Evolutionary conservation across 2,113 vertebrate species (phyloP), one percentile per base, ranked within the genome.

Genomic region (Oncorhynchus mykiss): DNA sequence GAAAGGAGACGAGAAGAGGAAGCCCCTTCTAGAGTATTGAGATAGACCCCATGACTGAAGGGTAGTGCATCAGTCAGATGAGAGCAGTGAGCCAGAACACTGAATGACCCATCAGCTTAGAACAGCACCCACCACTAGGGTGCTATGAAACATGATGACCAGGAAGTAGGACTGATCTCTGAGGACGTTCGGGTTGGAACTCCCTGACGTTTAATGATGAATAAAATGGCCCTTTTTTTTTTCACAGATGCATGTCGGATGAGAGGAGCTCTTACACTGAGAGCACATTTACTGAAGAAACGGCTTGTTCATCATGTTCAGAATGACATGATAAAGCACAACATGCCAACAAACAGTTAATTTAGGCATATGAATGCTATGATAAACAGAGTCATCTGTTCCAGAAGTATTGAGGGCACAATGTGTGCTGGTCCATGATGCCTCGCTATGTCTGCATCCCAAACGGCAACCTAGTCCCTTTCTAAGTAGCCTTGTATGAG

Each of bases 51-150:
- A 82, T 76, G 49, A 74, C 76, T 76, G 82, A 71, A 78, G 77
- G 67, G 75, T 77, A 78, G 72, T 71, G 64, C 73, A 54, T 16
- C 25, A 67, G 66, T 25, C 78, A 86, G 86, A 87, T 86, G 76
- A 83, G 84, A 73, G 80, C 75, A 82, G 80, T 80, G 83, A 84
- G 82, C 72, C 72, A 2, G 72, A 86, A 74, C 39, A 72, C 49
- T 73, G 77, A 88, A 84, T 78, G 75, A 79, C 80, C 73, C 70
- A 73, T 72, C 54, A 76, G 71, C 71, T 75, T 34, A 62, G 65
- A 71, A 85, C 80, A 83, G 49, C 77, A 78, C 78, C 78, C 74
- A 78, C 66, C 29, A 67, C 69, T 82, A 2, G 70, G 57, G 80
- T 80, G 57, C 80, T 73, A 68, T 75, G 34, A 82, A 81, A 81